Percentiles rank a stretch among this genome's conserved stretches.
phyloP scores from a whole-genome alignment of 1,140 invertebrate species.

The Daktulosphaira vitifoliae region DNA sequence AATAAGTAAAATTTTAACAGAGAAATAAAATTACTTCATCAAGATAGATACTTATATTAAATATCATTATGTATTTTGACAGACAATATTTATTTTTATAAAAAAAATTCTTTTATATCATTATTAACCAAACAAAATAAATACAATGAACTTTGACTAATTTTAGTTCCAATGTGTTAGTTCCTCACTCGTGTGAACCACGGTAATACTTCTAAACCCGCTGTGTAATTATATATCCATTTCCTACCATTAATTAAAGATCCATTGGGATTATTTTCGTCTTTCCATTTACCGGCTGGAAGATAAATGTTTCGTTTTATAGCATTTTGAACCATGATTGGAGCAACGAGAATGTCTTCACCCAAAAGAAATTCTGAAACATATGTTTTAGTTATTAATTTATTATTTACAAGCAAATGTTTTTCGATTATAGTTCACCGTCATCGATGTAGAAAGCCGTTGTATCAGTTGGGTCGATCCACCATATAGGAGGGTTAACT shows the following conservation, averaged over 20 bases:
- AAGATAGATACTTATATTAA: no score
- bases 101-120: no score
- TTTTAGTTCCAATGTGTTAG: no score
- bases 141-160: no score
- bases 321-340: conserved; percentile 60
- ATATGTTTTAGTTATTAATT: no score
- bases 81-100: no score
- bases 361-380: conserved; percentile 70
- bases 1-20: no score
- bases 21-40: no score
- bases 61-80: no score
- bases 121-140: no score
- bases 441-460: conserved; percentile 57
- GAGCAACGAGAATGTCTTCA: conserved; percentile 74
- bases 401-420: no score
- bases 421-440: no score
- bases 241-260: conserved; percentile 49
- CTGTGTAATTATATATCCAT: conserved; percentile 58
- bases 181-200: conserved; percentile 49
- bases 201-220: conserved; percentile 56
- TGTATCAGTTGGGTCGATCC: conserved; percentile 63
- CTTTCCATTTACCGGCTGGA: conserved; percentile 59
- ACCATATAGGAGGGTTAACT: conserved; percentile 85
- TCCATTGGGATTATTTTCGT: conserved; percentile 47
- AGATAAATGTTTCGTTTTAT: conserved; percentile 63